These are phyloP conservation scores for Neria commutata DNA, from an alignment of 2,888 invertebrate genomes.

Conservation along the genomic window DNA sequence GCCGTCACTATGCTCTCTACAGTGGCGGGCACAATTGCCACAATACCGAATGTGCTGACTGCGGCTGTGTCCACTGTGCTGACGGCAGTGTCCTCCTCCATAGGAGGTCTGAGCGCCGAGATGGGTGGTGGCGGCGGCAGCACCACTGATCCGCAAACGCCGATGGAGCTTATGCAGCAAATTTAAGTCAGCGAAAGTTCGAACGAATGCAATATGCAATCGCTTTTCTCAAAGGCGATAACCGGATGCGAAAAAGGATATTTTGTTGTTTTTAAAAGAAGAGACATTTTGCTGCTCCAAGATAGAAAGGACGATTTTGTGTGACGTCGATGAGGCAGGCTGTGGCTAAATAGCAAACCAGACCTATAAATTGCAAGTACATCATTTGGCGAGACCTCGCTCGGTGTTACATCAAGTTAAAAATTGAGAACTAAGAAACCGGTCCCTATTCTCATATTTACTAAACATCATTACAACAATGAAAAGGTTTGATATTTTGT, in stretches of 20 bases:
- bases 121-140: conserved; percentile 37
- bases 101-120: conserved; percentile 36
- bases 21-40: conserved; percentile 40
- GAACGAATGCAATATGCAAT: background rate
- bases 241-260: background rate
- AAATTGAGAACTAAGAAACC: no score
- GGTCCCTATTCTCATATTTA: no score
- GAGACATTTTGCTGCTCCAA: no score
- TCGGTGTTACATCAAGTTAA: no score
- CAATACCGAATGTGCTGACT: conserved; percentile 47
- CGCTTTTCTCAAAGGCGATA: background rate
- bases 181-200: conserved; percentile 34
- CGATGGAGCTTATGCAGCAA: conserved; percentile 47
- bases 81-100: conserved; percentile 42
- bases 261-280: background rate
- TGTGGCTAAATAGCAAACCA: no score
- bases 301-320: no score
- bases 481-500: no score
- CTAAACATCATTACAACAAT: no score
- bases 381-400: no score
- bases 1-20: conserved; percentile 44
- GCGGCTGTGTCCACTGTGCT: conserved; percentile 50
- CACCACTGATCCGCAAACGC: conserved; percentile 54
- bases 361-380: no score
- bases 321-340: no score